These are phyloP conservation scores for Schizothorax lantsangensis DNA, from an alignment of 2,797 vertebrate species.

Conservation along the genomic window DNA sequence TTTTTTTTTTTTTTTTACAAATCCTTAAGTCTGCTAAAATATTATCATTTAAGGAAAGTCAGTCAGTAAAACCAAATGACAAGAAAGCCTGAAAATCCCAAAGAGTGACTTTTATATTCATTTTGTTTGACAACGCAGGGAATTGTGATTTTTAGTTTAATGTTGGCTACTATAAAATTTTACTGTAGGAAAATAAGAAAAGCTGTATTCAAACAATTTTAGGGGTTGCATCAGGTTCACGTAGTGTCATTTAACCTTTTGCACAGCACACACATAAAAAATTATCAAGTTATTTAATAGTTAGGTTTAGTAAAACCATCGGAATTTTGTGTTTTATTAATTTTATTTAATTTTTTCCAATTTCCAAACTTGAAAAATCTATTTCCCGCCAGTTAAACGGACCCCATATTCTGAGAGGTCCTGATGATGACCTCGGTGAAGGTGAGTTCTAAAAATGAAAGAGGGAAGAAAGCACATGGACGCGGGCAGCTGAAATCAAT, in stretches of 20 bases:
- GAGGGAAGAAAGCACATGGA: slow-evolving; percentile 13
- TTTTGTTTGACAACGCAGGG: background rate
- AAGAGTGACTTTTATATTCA: background rate
- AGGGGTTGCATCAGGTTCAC: background rate
- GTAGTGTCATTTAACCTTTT: background rate
- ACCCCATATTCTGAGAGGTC: background rate
- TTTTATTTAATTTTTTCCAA: background rate
- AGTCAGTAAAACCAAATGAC: background rate
- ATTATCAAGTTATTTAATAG: background rate
- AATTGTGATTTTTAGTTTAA: background rate
- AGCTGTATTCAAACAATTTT: background rate
- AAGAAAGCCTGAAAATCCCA: background rate
- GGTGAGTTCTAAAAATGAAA: slow-evolving; percentile 19
- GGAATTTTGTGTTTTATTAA: background rate
- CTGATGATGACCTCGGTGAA: background rate
- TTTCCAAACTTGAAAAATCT: background rate
- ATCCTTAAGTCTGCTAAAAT: background rate
- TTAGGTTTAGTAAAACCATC: background rate
- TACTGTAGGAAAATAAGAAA: background rate
- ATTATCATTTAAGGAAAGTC: background rate
- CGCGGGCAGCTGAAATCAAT: slow-evolving; percentile 12
- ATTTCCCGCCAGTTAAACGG: background rate
- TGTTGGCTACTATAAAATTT: background rate
- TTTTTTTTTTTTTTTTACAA: background rate
- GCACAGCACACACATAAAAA: background rate